Conservation (phyloP, 2,888 invertebrate species). For the Drepanosiphum platanoidis region DNA sequence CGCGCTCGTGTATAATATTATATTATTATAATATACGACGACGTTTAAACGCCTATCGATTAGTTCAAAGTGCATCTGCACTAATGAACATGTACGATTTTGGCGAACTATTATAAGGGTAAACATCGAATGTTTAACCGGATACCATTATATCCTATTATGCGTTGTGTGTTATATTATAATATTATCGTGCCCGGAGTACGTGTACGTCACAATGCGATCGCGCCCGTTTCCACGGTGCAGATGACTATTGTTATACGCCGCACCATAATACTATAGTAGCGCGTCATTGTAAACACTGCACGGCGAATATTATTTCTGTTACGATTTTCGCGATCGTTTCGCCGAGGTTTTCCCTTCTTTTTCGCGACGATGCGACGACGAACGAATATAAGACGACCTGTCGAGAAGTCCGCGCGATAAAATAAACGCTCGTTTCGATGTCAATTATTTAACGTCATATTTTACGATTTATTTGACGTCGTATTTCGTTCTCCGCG, state of each 20-base stretch:
- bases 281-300: neutral
- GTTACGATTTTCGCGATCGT: neutral
- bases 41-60: conserved; percentile 11
- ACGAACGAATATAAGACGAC: too few relatives aligned
- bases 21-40: neutral
- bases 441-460: too few relatives aligned
- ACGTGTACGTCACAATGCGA: neutral
- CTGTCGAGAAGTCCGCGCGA: too few relatives aligned
- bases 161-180: too few relatives aligned
- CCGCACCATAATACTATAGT: too few relatives aligned
- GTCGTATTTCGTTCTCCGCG: too few relatives aligned
- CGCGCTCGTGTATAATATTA: neutral
- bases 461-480: too few relatives aligned
- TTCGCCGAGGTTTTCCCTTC: too few relatives aligned
- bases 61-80: neutral
- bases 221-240: neutral
- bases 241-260: too few relatives aligned
- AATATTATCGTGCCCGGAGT: neutral
- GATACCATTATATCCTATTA: neutral
- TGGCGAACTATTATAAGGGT: too few relatives aligned
- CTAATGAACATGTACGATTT: neutral
- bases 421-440: too few relatives aligned
- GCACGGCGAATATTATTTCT: neutral
- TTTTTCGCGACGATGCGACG: too few relatives aligned
- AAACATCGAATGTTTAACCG: neutral